A percentile compares a stretch with the other conserved stretches of the same genome.
phyloP scores from a whole-genome alignment of 2,888 invertebrate genomes.

The Conomelus anceps region DNA sequence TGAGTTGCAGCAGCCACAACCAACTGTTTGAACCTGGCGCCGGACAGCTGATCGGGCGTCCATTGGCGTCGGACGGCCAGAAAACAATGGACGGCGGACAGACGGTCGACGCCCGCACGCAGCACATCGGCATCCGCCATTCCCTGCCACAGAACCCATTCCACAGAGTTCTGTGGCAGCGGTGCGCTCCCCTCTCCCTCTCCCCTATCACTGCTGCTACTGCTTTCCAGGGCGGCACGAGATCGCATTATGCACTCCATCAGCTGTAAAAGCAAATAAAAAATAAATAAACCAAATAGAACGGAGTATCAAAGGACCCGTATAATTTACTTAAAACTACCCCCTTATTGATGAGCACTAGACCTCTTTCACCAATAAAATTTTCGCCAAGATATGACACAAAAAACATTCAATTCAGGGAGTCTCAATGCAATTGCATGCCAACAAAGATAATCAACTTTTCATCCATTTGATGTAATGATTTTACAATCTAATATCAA shows the following conservation, averaged over 20 bases:
- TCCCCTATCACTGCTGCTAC: background rate
- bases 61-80: constrained; percentile 14
- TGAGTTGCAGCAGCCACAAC: background rate
- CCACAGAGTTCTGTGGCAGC: background rate
- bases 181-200: background rate
- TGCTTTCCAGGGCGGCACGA: background rate
- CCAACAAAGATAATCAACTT: no score
- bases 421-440: no score
- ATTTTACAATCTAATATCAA: no score
- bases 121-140: constrained; percentile 6
- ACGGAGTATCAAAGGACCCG: no score
- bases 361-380: no score
- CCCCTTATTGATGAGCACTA: no score
- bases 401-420: no score
- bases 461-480: no score
- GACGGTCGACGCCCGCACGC: background rate
- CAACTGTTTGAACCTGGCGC: background rate
- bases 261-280: background rate
- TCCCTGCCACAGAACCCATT: constrained; percentile 10
- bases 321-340: no score
- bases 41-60: constrained; percentile 9
- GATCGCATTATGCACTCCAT: background rate
- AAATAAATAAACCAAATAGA: no score
- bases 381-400: no score
- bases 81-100: constrained; percentile 17